phyloP scores from a whole-genome alignment of 1,140 invertebrate genomes.

The Leptinotarsa lineolata region DNA sequence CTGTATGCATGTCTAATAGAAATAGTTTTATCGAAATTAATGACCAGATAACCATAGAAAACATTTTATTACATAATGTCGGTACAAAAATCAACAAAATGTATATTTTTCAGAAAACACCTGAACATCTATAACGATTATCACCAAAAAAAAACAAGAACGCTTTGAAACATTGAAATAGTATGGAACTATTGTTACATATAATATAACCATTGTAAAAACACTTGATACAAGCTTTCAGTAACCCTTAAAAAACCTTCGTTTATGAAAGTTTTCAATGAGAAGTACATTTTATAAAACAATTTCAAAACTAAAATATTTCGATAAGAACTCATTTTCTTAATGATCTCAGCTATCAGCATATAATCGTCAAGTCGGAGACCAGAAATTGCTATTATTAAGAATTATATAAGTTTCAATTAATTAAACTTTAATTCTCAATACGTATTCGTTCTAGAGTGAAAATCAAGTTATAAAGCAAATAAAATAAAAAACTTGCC shows the following conservation, averaged over 20 bases:
- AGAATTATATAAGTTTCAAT: too few relatives aligned
- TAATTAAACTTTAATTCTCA: too few relatives aligned
- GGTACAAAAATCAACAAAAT: constrained; percentile 22
- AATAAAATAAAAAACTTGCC: too few relatives aligned
- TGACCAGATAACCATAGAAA: background rate
- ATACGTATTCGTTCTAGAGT: too few relatives aligned
- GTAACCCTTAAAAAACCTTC: background rate
- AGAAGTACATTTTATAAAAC: too few relatives aligned
- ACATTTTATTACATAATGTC: constrained; percentile 26
- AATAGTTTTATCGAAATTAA: background rate
- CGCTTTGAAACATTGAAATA: background rate
- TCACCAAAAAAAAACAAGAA: background rate
- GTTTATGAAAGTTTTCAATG: too few relatives aligned
- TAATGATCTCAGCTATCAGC: too few relatives aligned
- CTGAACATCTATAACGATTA: constrained; percentile 20
- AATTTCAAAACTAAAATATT: too few relatives aligned
- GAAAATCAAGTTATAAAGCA: too few relatives aligned
- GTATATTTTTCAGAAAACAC: constrained; percentile 10
- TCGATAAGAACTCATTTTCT: too few relatives aligned
- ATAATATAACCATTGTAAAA: constrained; percentile 14
- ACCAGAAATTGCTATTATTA: too few relatives aligned
- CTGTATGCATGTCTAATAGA: background rate
- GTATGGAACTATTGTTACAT: constrained; percentile 15
- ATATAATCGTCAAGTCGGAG: too few relatives aligned
- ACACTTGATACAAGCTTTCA: constrained; percentile 29